These are phyloP conservation scores for Pandemis heparana DNA, from an alignment of 2,888 invertebrate species.

Conservation along the genomic window DNA sequence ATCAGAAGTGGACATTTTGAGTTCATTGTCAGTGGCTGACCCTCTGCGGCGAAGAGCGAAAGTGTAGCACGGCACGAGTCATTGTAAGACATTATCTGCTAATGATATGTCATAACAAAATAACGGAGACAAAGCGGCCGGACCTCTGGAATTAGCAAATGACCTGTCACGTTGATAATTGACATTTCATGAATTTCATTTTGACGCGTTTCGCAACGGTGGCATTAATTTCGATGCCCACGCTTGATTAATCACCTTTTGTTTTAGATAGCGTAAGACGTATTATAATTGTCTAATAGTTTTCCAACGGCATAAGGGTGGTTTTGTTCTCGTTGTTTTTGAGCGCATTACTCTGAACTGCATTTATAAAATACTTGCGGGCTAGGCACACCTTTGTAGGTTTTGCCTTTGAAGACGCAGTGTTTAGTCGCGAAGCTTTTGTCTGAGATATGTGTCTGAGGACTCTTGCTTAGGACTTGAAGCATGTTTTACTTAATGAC, in stretches of 20 bases:
- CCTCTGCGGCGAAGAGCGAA: slow-evolving; percentile 53
- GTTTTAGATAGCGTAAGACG: slow-evolving; percentile 52
- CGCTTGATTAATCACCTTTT: slow-evolving; percentile 63
- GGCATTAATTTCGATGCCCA: slow-evolving; percentile 63
- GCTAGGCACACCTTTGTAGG: slow-evolving; percentile 8
- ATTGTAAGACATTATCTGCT: slow-evolving; percentile 35
- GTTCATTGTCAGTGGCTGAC: slow-evolving; percentile 78
- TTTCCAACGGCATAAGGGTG: slow-evolving; percentile 5
- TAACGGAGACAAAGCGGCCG: slow-evolving; percentile 48
- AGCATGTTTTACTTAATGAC: neutral
- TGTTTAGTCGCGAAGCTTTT: neutral
- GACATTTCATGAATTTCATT: slow-evolving; percentile 68
- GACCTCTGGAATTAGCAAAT: slow-evolving; percentile 66
- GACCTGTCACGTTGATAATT: slow-evolving; percentile 72
- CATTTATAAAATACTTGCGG: neutral
- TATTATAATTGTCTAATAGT: slow-evolving; percentile 30
- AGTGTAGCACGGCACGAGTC: slow-evolving; percentile 36
- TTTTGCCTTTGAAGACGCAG: neutral
- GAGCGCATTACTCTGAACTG: slow-evolving; percentile 8
- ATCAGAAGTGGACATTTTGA: slow-evolving; percentile 65
- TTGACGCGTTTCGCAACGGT: slow-evolving; percentile 58
- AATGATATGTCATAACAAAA: slow-evolving; percentile 43
- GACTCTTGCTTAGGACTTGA: neutral
- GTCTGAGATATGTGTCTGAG: neutral
- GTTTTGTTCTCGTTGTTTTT: slow-evolving; percentile 18